phyloP scores from a whole-genome alignment of 2,797 vertebrate species.

The Pelobates cultripes region DNA sequence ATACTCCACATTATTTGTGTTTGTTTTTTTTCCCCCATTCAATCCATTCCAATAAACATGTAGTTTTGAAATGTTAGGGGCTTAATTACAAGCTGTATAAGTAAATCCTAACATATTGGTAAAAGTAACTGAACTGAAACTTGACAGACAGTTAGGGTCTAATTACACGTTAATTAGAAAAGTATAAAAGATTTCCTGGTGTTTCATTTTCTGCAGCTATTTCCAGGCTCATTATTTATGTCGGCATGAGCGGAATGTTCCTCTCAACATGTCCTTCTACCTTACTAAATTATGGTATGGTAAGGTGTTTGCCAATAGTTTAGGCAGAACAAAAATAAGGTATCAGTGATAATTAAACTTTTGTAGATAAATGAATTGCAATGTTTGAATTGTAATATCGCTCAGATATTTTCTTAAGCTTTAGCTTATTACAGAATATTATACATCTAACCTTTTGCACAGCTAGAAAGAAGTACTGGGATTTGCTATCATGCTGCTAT shows the following conservation, averaged over 20 bases:
- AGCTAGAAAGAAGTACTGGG: too few relatives aligned
- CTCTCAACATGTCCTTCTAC: constrained; percentile 20
- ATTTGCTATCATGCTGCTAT: too few relatives aligned
- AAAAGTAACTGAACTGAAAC: background rate
- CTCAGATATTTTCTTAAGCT: too few relatives aligned
- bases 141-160: background rate
- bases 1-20: too few relatives aligned
- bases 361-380: too few relatives aligned
- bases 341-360: background rate
- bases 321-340: constrained; percentile 25
- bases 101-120: background rate
- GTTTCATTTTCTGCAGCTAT: constrained; percentile 14
- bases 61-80: background rate
- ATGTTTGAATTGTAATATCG: too few relatives aligned
- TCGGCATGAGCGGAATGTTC: constrained; percentile 23
- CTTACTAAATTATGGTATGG: constrained; percentile 34
- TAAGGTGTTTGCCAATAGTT: constrained; percentile 11
- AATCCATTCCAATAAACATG: too few relatives aligned
- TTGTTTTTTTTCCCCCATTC: too few relatives aligned
- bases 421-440: too few relatives aligned
- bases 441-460: too few relatives aligned
- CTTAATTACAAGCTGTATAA: background rate
- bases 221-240: constrained; percentile 38
- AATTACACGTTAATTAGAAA: constrained; percentile 4
- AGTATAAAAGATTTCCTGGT: background rate